These are phyloP conservation scores for Ophion obscuratus DNA, from an alignment of 2,888 invertebrate genomes.

Conservation along the genomic window DNA sequence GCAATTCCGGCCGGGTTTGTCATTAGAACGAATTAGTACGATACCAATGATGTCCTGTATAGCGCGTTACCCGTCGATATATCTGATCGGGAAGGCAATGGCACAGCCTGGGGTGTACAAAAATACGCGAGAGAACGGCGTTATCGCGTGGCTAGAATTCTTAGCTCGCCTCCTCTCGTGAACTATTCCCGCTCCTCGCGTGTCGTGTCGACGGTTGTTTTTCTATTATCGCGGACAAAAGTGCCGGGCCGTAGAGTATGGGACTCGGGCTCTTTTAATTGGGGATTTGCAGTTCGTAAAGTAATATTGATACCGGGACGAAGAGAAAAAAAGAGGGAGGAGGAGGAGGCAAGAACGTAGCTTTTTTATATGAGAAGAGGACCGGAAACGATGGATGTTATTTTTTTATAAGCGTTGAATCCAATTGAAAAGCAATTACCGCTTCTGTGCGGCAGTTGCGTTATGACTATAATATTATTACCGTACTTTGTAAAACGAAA, in stretches of 20 bases:
- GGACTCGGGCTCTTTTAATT: conserved; percentile 17
- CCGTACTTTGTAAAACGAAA: too few species aligned
- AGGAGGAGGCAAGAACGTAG: not conserved
- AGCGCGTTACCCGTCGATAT: conserved; percentile 58
- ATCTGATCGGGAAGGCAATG: conserved; percentile 57
- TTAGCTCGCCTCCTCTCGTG: conserved; percentile 23
- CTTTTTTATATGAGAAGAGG: not conserved
- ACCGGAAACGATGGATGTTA: not conserved
- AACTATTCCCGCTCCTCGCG: conserved; percentile 36
- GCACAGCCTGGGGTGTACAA: conserved; percentile 42
- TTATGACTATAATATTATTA: too few species aligned
- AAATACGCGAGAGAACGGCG: conserved; percentile 31
- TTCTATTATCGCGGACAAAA: not conserved
- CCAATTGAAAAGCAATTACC: not conserved
- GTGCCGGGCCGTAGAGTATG: not conserved
- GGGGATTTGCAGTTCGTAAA: conserved; percentile 19
- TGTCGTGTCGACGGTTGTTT: conserved; percentile 18
- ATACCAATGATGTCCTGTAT: conserved; percentile 46
- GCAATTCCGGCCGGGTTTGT: conserved; percentile 44
- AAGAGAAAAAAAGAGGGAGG: not conserved
- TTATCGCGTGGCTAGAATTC: conserved; percentile 56
- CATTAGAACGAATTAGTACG: conserved; percentile 63
- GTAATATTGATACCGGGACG: not conserved
- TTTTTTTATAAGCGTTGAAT: not conserved
- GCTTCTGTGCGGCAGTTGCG: not conserved